Evolutionary conservation across 2,888 invertebrate species (phyloP).

Genomic region (Tachina lurida): DNA sequence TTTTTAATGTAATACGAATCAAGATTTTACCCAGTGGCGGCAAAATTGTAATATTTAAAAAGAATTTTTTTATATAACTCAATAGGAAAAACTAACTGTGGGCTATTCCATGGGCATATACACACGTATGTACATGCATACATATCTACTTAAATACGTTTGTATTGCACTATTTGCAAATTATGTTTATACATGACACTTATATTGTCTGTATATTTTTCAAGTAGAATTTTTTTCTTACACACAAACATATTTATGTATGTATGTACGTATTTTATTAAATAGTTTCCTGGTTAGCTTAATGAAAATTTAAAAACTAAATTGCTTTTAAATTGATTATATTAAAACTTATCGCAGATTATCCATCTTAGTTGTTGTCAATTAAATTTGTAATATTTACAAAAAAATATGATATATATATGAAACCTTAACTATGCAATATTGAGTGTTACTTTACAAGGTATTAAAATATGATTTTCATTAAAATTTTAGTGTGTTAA

Average conservation of each 20-base stretch:
- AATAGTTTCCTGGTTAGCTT: slow-evolving; percentile 31
- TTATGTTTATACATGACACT: slow-evolving; percentile 48
- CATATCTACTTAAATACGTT: background rate
- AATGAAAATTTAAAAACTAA: background rate
- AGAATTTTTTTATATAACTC: slow-evolving; percentile 39
- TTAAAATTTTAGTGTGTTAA: too few relatives aligned
- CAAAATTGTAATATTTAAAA: slow-evolving; percentile 28
- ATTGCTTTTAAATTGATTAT: too few relatives aligned
- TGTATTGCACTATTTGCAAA: slow-evolving; percentile 18
- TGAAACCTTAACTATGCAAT: too few relatives aligned
- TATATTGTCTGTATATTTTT: slow-evolving; percentile 23
- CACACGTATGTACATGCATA: background rate
- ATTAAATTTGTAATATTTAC: too few relatives aligned
- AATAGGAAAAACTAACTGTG: slow-evolving; percentile 45
- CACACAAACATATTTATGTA: background rate
- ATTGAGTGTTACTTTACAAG: too few relatives aligned
- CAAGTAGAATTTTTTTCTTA: slow-evolving; percentile 4
- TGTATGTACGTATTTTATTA: background rate
- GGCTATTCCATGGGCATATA: slow-evolving; percentile 39
- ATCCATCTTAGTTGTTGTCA: too few relatives aligned
- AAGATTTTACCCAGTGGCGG: slow-evolving; percentile 32
- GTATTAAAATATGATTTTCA: too few relatives aligned
- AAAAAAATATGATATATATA: too few relatives aligned
- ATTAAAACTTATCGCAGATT: too few relatives aligned
- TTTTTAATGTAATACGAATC: slow-evolving; percentile 45